These are phyloP conservation scores for Erpetoichthys calabaricus DNA, from an alignment of 2,797 vertebrate genomes.

Conservation along the genomic window DNA sequence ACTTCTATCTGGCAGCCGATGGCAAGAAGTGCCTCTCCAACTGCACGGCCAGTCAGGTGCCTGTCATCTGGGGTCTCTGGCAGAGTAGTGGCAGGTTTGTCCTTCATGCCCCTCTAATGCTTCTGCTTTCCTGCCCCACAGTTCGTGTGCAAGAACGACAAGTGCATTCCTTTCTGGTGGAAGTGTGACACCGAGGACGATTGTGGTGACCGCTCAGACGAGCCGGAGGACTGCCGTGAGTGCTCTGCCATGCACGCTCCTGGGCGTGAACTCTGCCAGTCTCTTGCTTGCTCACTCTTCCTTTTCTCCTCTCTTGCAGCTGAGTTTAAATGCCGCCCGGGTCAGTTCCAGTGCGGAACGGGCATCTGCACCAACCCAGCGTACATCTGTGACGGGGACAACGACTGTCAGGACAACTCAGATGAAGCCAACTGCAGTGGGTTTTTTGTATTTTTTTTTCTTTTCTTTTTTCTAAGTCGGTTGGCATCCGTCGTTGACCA, in stretches of 20 bases:
- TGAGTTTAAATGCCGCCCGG: conserved; percentile 70
- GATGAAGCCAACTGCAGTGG: conserved; percentile 72
- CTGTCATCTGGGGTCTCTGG: not conserved
- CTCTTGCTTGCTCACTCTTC: not conserved
- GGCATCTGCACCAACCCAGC: conserved; percentile 77
- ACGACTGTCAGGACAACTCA: conserved; percentile 72
- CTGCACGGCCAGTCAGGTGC: conserved; percentile 92
- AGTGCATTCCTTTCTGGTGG: conserved; percentile 99
- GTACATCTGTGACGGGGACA: conserved; percentile 77
- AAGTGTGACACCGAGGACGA: conserved; percentile 96
- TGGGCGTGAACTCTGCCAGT: not conserved
- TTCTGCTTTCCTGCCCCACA: conserved; percentile 23
- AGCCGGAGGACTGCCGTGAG: conserved; percentile 86
- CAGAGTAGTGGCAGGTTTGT: not conserved
- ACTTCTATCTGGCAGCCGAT: conserved; percentile 69
- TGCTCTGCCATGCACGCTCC: conserved; percentile 17
- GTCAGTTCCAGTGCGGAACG: conserved; percentile 61
- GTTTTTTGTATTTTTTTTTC: conserved; percentile 10
- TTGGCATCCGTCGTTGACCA: not conserved
- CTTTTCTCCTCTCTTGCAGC: conserved; percentile 29
- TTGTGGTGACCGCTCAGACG: conserved; percentile 85
- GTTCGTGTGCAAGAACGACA: conserved; percentile 98
- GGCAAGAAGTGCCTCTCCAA: conserved; percentile 88
- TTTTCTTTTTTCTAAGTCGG: not conserved
- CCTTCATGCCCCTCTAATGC: conserved; percentile 18